Percentiles rank a stretch among this genome's conserved stretches.
phyloP scores from a whole-genome alignment of 1,140 invertebrate genomes.

The Diorhabda elongata region DNA sequence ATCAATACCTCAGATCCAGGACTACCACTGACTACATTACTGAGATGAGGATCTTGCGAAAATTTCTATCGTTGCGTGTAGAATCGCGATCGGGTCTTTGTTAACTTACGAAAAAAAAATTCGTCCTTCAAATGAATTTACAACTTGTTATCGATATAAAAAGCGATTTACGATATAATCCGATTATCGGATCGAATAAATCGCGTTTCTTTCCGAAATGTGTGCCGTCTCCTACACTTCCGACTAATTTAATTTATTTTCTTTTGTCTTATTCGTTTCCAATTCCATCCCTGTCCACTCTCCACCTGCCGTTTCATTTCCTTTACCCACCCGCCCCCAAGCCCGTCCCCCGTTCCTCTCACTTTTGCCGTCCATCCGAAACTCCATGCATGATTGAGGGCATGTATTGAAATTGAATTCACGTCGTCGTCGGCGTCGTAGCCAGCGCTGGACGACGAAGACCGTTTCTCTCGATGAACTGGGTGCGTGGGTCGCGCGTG shows the following conservation, averaged over 20 bases:
- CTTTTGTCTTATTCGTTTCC: background rate
- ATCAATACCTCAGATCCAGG: slow-evolving; percentile 44
- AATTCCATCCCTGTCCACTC: slow-evolving; percentile 1
- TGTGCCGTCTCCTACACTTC: too few species aligned
- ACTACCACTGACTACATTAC: slow-evolving; percentile 35
- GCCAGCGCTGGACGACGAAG: slow-evolving; percentile 30
- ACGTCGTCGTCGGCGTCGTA: slow-evolving; percentile 31
- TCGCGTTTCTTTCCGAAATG: too few species aligned
- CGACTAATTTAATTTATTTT: too few species aligned
- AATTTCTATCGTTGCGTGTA: too few species aligned
- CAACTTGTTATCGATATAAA: too few species aligned
- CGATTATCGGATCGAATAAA: too few species aligned
- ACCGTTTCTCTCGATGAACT: slow-evolving; percentile 26
- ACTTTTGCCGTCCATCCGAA: slow-evolving; percentile 23
- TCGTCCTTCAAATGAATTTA: too few species aligned
- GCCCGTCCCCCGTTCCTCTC: background rate
- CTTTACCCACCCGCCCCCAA: slow-evolving; percentile 40
- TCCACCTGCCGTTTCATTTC: slow-evolving; percentile 27
- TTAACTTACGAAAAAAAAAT: too few species aligned
- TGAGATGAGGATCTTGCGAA: slow-evolving; percentile 19
- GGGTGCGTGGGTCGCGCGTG: slow-evolving; percentile 26
- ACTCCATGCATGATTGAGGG: slow-evolving; percentile 47
- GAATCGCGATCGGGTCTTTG: too few species aligned
- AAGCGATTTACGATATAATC: too few species aligned
- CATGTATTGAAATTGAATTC: slow-evolving; percentile 48